Percentiles rank a stretch among this genome's conserved stretches.
phyloP scores from a whole-genome alignment of 2,113 vertebrate genomes.

The Chaetops frenatus region DNA sequence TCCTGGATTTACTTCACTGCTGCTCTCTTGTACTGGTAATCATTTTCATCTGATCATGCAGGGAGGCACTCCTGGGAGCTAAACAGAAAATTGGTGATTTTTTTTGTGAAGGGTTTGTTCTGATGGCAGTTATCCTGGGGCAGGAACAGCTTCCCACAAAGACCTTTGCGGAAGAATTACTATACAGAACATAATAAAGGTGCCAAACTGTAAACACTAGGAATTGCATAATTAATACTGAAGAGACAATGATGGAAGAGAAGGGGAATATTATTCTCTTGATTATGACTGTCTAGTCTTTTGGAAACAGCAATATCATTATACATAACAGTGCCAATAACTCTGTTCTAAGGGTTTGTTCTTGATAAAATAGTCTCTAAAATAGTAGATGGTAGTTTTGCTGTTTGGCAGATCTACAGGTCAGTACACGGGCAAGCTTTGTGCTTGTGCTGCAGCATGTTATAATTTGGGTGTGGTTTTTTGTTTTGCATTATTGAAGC shows the following conservation, averaged over 20 bases:
- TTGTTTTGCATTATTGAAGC: neutral
- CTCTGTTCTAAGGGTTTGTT: neutral
- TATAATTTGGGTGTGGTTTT: neutral
- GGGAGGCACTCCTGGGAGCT: neutral
- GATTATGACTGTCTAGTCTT: neutral
- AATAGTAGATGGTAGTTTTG: neutral
- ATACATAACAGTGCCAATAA: neutral
- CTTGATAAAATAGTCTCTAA: neutral
- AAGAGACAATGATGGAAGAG: neutral
- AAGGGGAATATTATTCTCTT: neutral
- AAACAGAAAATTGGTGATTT: neutral
- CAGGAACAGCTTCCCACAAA: neutral
- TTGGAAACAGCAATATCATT: neutral
- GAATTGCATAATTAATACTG: constrained; percentile 3
- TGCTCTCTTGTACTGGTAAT: neutral
- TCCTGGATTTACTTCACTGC: neutral
- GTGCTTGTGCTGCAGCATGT: neutral
- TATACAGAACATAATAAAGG: neutral
- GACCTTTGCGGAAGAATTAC: neutral
- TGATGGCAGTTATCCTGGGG: neutral
- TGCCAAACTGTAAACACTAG: neutral
- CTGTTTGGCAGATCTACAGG: neutral
- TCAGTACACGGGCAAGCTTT: neutral
- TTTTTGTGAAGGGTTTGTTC: neutral
- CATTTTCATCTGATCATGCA: neutral